Evolutionary conservation across 2,888 invertebrate species (phyloP).

Genomic region (Pyrochroa serraticornis): DNA sequence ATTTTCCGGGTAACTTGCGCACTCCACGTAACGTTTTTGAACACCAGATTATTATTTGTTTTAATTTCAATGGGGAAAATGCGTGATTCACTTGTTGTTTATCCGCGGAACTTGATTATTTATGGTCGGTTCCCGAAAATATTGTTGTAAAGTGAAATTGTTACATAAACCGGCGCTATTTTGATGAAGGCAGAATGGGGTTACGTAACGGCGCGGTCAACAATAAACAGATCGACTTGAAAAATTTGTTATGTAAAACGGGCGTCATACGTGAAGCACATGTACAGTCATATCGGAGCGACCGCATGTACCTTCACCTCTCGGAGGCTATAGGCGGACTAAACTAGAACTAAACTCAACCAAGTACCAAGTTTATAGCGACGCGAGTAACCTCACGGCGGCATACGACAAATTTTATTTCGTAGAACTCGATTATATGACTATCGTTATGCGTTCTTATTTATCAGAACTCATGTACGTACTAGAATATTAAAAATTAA

Average conservation of each 20-base stretch:
- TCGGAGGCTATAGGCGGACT: constrained; percentile 4
- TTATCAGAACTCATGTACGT: no score
- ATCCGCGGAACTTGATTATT: constrained; percentile 10
- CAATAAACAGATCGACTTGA: constrained; percentile 25
- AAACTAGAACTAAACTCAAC: no score
- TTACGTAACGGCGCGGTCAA: constrained; percentile 18
- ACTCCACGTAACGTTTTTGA: constrained; percentile 19
- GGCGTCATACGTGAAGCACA: constrained; percentile 26
- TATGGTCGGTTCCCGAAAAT: constrained; percentile 10
- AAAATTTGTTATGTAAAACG: constrained; percentile 25
- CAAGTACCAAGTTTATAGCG: no score
- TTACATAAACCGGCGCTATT: constrained; percentile 6
- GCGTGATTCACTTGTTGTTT: constrained; percentile 19
- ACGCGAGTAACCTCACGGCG: no score
- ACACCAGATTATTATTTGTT: no score
- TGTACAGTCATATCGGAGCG: constrained; percentile 5
- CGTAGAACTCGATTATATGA: no score
- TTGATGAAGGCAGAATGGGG: not conserved
- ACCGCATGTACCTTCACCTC: constrained; percentile 8
- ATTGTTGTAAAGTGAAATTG: constrained; percentile 5
- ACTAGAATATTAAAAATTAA: no score
- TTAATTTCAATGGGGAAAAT: constrained; percentile 20
- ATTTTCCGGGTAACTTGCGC: constrained; percentile 38
- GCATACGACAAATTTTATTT: no score
- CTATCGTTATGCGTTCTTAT: no score